Evolutionary conservation across 1,140 invertebrate species (phyloP).

Genomic region (Tetramorium alpestre): DNA sequence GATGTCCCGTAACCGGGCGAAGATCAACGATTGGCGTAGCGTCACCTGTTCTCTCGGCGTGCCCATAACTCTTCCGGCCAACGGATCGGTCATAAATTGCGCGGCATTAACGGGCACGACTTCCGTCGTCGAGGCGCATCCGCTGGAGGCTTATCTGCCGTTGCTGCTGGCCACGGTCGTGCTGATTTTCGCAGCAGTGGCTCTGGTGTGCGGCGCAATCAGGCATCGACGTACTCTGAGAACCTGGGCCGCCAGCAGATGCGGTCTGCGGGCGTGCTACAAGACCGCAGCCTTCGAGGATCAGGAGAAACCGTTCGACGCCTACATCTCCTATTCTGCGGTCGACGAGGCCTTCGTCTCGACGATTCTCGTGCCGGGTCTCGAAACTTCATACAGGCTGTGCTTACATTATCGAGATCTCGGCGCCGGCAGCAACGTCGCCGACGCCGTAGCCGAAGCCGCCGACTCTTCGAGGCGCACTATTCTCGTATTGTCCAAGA

Average conservation of each 20-base stretch:
- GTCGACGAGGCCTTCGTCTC: conserved; percentile 96
- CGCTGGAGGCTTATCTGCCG: conserved; percentile 93
- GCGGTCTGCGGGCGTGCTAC: conserved; percentile 93
- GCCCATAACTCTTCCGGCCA: conserved; percentile 87
- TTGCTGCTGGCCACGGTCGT: conserved; percentile 91
- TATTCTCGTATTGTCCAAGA: conserved; percentile 95
- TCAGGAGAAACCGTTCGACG: conserved; percentile 94
- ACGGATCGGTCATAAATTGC: conserved; percentile 88
- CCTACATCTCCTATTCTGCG: conserved; percentile 95
- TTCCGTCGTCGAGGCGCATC: conserved; percentile 88
- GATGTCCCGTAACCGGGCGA: conserved; percentile 90
- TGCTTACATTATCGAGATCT: conserved; percentile 95
- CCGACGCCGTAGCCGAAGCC: conserved; percentile 95
- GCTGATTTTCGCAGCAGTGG: conserved; percentile 90
- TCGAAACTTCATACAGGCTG: conserved; percentile 92
- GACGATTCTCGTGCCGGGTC: conserved; percentile 92
- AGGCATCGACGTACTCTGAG: conserved; percentile 93
- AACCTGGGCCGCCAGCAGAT: conserved; percentile 95
- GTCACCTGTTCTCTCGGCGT: conserved; percentile 88
- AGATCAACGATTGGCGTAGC: conserved; percentile 89
- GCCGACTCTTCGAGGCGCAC: conserved; percentile 96
- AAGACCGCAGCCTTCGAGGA: conserved; percentile 92
- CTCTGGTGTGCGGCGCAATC: conserved; percentile 90
- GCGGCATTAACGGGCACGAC: conserved; percentile 84
- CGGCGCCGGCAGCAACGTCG: conserved; percentile 91